These are phyloP conservation scores for Meghimatium bilineatum DNA, from an alignment of 2,888 invertebrate genomes.

Conservation along the genomic window DNA sequence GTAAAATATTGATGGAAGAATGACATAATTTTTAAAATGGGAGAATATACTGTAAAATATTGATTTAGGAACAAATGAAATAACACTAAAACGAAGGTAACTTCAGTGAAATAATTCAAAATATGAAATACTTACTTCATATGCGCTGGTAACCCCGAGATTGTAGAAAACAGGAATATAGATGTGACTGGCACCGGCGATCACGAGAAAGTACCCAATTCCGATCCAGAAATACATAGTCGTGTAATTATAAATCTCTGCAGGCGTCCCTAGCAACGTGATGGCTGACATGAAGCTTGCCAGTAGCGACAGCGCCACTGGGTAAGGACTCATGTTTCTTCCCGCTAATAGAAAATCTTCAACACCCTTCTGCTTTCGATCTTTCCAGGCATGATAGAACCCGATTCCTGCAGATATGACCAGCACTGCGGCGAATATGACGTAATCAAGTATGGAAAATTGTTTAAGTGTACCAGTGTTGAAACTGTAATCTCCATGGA, in stretches of 20 bases:
- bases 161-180: conserved; percentile 70
- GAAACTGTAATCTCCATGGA: conserved; percentile 59
- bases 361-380: conserved; percentile 63
- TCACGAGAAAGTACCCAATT: conserved; percentile 70
- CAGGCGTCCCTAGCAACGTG: conserved; percentile 73
- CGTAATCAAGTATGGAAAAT: conserved; percentile 69
- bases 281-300: conserved; percentile 77
- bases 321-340: conserved; percentile 72
- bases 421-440: conserved; percentile 68
- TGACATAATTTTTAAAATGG: no score
- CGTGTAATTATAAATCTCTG: conserved; percentile 57
- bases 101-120: no score
- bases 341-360: conserved; percentile 73
- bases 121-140: conserved; percentile 61
- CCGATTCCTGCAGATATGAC: conserved; percentile 71
- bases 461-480: conserved; percentile 57
- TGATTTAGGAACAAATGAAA: no score
- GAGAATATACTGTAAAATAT: no score
- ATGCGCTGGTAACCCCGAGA: conserved; percentile 67
- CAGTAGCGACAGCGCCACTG: conserved; percentile 73
- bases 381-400: conserved; percentile 70
- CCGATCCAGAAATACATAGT: conserved; percentile 73
- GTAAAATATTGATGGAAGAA: no score
- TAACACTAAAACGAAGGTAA: no score
- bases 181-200: conserved; percentile 68